Percentiles rank a stretch among this genome's conserved stretches.
phyloP scores from a whole-genome alignment of 2,113 vertebrate species.

The Mobula hypostoma region DNA sequence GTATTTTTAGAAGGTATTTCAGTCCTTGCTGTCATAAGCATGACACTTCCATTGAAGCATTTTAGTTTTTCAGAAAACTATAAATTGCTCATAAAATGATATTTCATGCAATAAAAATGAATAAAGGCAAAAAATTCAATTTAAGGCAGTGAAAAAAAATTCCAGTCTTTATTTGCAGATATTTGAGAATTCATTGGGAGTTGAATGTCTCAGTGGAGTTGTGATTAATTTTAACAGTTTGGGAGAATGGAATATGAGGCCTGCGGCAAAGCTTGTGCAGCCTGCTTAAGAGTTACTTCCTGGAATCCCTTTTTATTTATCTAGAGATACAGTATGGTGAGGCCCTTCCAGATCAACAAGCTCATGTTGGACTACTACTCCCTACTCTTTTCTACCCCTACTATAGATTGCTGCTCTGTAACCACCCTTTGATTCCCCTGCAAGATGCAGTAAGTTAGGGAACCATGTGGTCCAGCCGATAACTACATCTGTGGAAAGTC shows the following conservation, averaged over 20 bases:
- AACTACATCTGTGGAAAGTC: too few species aligned
- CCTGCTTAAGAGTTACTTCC: too few species aligned
- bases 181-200: slow-evolving; percentile 8
- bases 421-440: too few species aligned
- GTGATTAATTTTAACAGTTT: not conserved
- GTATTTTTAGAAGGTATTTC: not conserved
- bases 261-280: too few species aligned
- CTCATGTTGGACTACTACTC: too few species aligned
- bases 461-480: too few species aligned
- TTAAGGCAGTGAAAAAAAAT: not conserved
- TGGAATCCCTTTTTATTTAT: too few species aligned
- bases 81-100: not conserved
- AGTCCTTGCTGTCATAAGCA: not conserved
- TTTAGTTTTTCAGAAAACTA: not conserved
- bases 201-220: not conserved
- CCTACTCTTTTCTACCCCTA: too few species aligned
- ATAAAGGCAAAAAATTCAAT: not conserved
- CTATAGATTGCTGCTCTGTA: too few species aligned
- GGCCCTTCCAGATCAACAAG: too few species aligned
- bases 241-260: not conserved
- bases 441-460: too few species aligned
- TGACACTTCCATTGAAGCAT: not conserved
- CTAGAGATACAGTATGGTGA: too few species aligned
- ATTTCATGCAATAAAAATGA: not conserved
- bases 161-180: not conserved